These are phyloP conservation scores for Ptychoptera contaminata DNA, from an alignment of 2,888 invertebrate genomes.

Conservation along the genomic window DNA sequence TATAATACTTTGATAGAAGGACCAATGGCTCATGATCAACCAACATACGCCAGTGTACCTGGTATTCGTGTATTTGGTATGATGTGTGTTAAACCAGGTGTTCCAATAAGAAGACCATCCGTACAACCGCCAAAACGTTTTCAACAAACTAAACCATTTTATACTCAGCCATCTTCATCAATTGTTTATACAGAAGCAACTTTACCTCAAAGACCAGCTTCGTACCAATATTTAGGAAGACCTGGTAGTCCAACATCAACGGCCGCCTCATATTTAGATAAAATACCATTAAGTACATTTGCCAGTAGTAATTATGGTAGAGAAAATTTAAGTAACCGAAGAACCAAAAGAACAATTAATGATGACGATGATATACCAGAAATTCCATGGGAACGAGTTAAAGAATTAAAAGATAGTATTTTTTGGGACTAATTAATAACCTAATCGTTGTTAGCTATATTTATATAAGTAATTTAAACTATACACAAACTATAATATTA, in stretches of 20 bases:
- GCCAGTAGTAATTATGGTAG: slow-evolving; percentile 24
- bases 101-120: slow-evolving; percentile 26
- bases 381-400: slow-evolving; percentile 66
- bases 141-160: slow-evolving; percentile 28
- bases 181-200: no score
- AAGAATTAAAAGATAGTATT: slow-evolving; percentile 49
- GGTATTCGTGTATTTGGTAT: slow-evolving; percentile 88
- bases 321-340: slow-evolving; percentile 16
- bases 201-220: background rate
- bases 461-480: no score
- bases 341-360: background rate
- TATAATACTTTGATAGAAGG: slow-evolving; percentile 47
- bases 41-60: slow-evolving; percentile 84
- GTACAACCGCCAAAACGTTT: slow-evolving; percentile 25
- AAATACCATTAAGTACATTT: slow-evolving; percentile 21
- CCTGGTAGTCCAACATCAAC: slow-evolving; percentile 20
- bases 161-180: slow-evolving; percentile 7
- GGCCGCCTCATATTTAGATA: slow-evolving; percentile 20
- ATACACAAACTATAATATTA: no score
- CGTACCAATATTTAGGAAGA: slow-evolving; percentile 27
- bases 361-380: slow-evolving; percentile 36
- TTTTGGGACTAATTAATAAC: slow-evolving; percentile 41
- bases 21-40: slow-evolving; percentile 87
- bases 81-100: slow-evolving; percentile 63
- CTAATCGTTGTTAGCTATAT: no score